Percentiles rank a stretch among this genome's conserved stretches.
Conservation (phyloP, 2,797 vertebrate species). For the Perodicticus potto region DNA sequence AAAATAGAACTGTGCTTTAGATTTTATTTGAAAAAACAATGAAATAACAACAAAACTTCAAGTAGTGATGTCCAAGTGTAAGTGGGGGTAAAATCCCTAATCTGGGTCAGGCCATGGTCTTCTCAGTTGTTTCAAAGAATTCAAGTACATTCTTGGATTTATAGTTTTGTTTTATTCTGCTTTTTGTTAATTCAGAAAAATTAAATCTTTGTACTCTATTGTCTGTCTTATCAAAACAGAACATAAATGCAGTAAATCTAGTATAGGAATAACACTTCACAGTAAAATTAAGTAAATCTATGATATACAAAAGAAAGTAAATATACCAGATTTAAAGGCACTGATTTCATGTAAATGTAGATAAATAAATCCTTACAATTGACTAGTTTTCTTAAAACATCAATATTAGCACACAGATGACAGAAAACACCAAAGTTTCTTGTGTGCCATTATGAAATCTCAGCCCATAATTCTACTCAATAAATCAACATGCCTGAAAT, state of each 20-base stretch:
- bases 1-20: background rate
- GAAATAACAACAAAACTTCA: background rate
- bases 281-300: background rate
- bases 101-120: background rate
- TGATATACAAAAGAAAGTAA: background rate
- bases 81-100: background rate
- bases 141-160: background rate
- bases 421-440: background rate
- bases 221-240: background rate
- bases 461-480: background rate
- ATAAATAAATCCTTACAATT: background rate
- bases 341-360: background rate
- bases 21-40: background rate
- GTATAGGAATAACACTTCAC: background rate
- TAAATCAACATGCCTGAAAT: background rate
- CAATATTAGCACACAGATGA: background rate
- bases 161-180: background rate
- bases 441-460: slow-evolving; percentile 30
- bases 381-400: background rate
- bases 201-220: background rate
- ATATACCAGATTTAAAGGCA: background rate
- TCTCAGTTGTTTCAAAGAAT: background rate
- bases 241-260: background rate
- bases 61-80: background rate
- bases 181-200: background rate